Evolutionary conservation across 2,797 vertebrate species (phyloP).

Genomic region (Parauchenoglanis punctatus): DNA sequence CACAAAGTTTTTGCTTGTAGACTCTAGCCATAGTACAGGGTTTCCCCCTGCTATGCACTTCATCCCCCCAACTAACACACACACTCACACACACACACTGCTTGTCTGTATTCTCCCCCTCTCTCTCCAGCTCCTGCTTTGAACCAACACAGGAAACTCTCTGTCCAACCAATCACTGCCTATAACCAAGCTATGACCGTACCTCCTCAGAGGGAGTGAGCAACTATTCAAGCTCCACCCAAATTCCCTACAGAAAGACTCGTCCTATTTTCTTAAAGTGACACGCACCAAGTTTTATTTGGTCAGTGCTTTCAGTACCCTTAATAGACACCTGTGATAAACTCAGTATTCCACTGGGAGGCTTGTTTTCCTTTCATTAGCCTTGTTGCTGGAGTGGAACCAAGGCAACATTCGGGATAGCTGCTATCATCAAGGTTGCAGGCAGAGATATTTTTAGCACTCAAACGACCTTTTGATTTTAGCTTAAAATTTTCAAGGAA

Average conservation of each 20-base stretch:
- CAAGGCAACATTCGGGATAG: constrained; percentile 36
- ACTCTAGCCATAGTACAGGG: constrained; percentile 20
- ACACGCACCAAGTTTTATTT: constrained; percentile 32
- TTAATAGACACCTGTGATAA: constrained; percentile 22
- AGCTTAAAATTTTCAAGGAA: neutral
- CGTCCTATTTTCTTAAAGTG: constrained; percentile 67
- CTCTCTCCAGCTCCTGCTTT: constrained; percentile 64
- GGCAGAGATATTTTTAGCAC: neutral
- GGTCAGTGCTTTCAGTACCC: constrained; percentile 33
- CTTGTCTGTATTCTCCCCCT: constrained; percentile 14
- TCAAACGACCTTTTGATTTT: neutral
- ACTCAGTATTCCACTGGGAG: constrained; percentile 49
- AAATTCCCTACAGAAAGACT: constrained; percentile 46
- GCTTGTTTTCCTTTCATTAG: constrained; percentile 28
- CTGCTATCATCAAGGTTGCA: constrained; percentile 15
- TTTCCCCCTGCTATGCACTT: constrained; percentile 44
- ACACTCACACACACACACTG: constrained; percentile 27
- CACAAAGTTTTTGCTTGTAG: constrained; percentile 35
- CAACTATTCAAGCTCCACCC: constrained; percentile 52
- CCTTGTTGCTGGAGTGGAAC: constrained; percentile 41
- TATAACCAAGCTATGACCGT: constrained; percentile 38
- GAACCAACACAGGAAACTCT: constrained; percentile 83
- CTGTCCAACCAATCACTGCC: constrained; percentile 71
- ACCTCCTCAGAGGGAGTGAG: constrained; percentile 48
- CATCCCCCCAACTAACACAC: constrained; percentile 1